Evolutionary conservation across 2,113 vertebrate genomes (phyloP).

Genomic region (Poicephalus gulielmi): DNA sequence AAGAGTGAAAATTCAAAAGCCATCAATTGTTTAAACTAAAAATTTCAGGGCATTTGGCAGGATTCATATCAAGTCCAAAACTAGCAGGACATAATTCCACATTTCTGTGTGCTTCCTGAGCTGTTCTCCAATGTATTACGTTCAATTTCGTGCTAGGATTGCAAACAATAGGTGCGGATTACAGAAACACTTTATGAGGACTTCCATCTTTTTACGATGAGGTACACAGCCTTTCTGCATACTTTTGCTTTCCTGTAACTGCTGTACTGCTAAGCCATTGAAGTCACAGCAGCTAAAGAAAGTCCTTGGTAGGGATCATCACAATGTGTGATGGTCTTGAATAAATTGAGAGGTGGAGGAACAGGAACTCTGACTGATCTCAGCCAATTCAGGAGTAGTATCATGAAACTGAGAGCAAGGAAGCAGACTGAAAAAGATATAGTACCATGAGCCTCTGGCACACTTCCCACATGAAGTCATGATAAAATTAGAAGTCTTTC

Average conservation of each 20-base stretch:
- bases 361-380: background rate
- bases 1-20: slow-evolving; percentile 59
- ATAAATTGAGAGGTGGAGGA: background rate
- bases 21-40: slow-evolving; percentile 57
- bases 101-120: slow-evolving; percentile 26
- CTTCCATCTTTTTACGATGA: background rate
- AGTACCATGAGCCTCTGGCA: background rate
- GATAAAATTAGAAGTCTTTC: background rate
- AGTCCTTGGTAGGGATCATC: background rate
- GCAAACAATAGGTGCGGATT: background rate
- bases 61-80: slow-evolving; percentile 15
- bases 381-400: background rate
- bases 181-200: background rate
- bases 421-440: background rate
- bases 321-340: background rate
- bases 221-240: background rate
- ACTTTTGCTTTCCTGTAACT: background rate
- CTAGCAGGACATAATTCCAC: background rate
- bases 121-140: background rate
- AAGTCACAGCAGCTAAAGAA: background rate
- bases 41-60: slow-evolving; percentile 33
- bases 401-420: background rate
- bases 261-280: background rate
- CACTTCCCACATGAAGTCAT: background rate
- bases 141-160: slow-evolving; percentile 8